Percentiles rank a stretch among this genome's conserved stretches.
These are phyloP conservation scores for Papilio polytes DNA, from an alignment of 1,140 invertebrate genomes.

Conservation along the genomic window DNA sequence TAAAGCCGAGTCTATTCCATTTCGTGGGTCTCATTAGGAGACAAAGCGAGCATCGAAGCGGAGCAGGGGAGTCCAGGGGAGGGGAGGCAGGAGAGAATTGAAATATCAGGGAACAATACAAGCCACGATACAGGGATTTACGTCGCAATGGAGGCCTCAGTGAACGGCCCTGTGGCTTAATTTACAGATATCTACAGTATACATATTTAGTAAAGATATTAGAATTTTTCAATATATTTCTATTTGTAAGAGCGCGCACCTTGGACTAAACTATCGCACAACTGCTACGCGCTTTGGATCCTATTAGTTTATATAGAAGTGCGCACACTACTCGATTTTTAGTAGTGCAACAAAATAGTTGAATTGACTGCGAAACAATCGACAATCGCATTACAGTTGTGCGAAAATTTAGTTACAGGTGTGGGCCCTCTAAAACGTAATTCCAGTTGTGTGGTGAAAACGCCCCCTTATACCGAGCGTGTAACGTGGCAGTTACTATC, in stretches of 20 bases:
- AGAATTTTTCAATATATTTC: not conserved
- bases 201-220: not conserved
- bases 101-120: slow-evolving; percentile 60
- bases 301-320: too few relatives aligned
- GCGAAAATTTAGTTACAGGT: too few relatives aligned
- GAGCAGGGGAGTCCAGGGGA: slow-evolving; percentile 20
- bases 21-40: slow-evolving; percentile 46
- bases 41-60: slow-evolving; percentile 54
- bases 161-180: slow-evolving; percentile 3
- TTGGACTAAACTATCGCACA: not conserved
- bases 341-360: too few relatives aligned
- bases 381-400: too few relatives aligned
- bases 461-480: not conserved
- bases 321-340: too few relatives aligned
- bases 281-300: too few relatives aligned
- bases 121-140: slow-evolving; percentile 52
- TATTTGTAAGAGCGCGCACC: not conserved
- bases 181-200: slow-evolving; percentile 7
- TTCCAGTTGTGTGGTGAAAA: not conserved
- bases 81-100: slow-evolving; percentile 47
- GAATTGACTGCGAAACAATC: too few relatives aligned
- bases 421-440: not conserved
- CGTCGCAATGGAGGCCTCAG: slow-evolving; percentile 32
- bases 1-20: slow-evolving; percentile 46
- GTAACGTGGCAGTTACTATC: not conserved